phyloP scores from a whole-genome alignment of 2,888 invertebrate species.

The Apocheima hispidaria region DNA sequence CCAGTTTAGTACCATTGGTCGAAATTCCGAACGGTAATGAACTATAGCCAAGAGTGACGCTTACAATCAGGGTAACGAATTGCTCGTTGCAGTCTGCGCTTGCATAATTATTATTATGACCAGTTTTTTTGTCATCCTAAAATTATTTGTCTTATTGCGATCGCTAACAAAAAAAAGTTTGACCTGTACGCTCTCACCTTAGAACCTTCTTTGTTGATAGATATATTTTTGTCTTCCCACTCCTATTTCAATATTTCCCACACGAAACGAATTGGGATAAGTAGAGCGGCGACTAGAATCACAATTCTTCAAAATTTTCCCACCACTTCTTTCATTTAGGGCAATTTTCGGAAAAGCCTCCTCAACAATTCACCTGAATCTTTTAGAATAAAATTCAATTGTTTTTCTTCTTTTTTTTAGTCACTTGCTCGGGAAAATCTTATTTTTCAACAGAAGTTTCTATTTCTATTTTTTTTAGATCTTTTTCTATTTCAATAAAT shows the following conservation, averaged over 20 bases:
- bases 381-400: slow-evolving; percentile 25
- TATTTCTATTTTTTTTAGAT: no score
- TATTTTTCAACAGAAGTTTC: background rate
- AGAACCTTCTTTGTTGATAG: slow-evolving; percentile 48
- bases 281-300: slow-evolving; percentile 56
- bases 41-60: no score
- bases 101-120: no score
- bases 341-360: slow-evolving; percentile 53
- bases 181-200: slow-evolving; percentile 34
- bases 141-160: no score
- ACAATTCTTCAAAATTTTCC: slow-evolving; percentile 56
- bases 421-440: background rate
- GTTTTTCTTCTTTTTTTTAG: slow-evolving; percentile 24
- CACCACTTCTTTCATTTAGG: slow-evolving; percentile 51
- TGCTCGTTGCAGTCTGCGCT: no score
- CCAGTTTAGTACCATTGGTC: no score
- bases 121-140: no score
- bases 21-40: no score
- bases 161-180: background rate
- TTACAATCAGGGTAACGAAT: no score
- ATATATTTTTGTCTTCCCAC: slow-evolving; percentile 58
- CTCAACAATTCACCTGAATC: slow-evolving; percentile 52
- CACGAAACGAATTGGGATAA: slow-evolving; percentile 64
- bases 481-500: no score
- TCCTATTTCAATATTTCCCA: slow-evolving; percentile 71